Evolutionary conservation across 2,888 invertebrate genomes (phyloP).

Genomic region (Dysmachus trigonus): DNA sequence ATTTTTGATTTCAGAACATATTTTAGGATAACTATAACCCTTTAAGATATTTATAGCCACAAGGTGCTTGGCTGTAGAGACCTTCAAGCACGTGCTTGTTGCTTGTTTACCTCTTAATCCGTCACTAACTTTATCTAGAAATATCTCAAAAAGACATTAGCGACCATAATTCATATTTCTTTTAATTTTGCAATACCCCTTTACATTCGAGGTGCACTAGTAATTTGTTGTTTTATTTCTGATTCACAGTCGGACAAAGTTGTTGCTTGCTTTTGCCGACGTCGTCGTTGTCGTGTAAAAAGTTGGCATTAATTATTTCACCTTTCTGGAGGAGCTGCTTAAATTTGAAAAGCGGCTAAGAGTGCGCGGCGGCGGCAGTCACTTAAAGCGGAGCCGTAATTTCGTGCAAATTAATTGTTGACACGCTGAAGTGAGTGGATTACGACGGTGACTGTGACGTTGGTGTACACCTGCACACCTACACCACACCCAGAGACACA

Average conservation of each 20-base stretch:
- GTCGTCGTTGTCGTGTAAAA: background rate
- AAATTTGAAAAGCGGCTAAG: background rate
- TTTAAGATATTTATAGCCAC: no score
- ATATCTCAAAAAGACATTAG: no score
- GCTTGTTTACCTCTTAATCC: no score
- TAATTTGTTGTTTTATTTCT: background rate
- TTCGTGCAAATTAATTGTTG: slow-evolving; percentile 44
- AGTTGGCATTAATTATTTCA: background rate
- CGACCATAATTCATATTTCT: background rate
- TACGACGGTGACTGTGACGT: background rate
- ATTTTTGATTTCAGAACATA: no score
- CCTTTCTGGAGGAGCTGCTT: background rate
- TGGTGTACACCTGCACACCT: background rate
- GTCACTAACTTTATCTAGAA: no score
- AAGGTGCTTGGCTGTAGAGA: no score
- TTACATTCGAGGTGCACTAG: background rate
- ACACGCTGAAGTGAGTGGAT: slow-evolving; percentile 40
- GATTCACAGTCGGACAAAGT: background rate
- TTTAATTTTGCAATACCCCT: background rate
- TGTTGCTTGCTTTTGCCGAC: background rate
- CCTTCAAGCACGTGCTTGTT: no score
- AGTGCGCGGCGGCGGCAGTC: background rate
- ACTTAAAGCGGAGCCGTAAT: background rate
- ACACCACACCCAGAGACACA: background rate
- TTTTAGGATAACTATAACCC: no score